These are phyloP conservation scores for Protomyctophum bolini DNA, from an alignment of 2,113 vertebrate genomes.

Conservation along the genomic window DNA sequence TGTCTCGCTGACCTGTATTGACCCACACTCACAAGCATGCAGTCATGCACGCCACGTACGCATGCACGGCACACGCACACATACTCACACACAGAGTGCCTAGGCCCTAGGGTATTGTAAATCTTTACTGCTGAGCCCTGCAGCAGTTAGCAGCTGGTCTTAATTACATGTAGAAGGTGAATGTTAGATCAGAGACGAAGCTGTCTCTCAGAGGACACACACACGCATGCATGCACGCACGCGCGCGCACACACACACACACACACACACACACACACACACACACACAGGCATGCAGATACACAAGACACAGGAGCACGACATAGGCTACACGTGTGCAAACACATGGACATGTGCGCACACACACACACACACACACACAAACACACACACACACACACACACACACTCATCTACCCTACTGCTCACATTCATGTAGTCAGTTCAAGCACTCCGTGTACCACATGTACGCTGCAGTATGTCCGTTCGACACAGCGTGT, in stretches of 20 bases:
- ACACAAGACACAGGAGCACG: no score
- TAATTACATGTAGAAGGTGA: slow-evolving; percentile 49
- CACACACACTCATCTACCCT: no score
- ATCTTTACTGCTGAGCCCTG: slow-evolving; percentile 49
- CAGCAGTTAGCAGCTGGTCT: slow-evolving; percentile 59
- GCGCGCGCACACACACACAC: background rate
- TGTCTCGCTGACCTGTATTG: slow-evolving; percentile 45
- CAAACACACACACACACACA: no score
- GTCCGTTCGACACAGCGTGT: no score
- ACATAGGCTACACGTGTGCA: no score
- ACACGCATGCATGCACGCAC: slow-evolving; percentile 3
- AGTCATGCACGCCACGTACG: slow-evolving; percentile 1
- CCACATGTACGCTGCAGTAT: no score
- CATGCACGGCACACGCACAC: slow-evolving; percentile 11
- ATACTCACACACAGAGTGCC: background rate
- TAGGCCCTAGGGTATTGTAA: slow-evolving; percentile 41
- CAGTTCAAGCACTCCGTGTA: no score
- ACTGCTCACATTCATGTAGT: no score
- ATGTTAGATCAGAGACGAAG: slow-evolving; percentile 34
- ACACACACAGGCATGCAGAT: background rate
- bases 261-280: background rate
- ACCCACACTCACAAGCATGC: slow-evolving; percentile 3
- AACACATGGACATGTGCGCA: no score
- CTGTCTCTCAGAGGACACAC: slow-evolving; percentile 33
- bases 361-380: no score